A percentile compares a stretch with the other conserved stretches of the same genome.
Conservation (phyloP, 2,113 vertebrate genomes). For the Chionis minor region DNA sequence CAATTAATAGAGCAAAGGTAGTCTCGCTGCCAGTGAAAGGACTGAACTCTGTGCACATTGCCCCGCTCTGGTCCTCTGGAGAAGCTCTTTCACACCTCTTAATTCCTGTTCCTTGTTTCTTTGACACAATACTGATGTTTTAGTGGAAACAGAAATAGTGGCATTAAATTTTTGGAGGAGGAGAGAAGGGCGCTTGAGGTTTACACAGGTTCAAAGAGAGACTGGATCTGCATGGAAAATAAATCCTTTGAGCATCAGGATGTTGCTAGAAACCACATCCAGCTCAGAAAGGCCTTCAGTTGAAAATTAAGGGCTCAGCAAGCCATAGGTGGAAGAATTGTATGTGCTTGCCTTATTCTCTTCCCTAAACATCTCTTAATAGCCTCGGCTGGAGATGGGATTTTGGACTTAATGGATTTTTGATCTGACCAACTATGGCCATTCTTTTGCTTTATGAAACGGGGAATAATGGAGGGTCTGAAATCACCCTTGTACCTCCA, state of each 20-base stretch:
- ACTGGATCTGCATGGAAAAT: background rate
- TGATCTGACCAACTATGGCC: background rate
- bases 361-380: background rate
- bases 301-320: background rate
- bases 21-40: background rate
- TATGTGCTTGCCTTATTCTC: background rate
- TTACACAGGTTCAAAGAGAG: background rate
- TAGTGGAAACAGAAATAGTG: background rate
- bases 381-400: background rate
- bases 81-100: background rate
- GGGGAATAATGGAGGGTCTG: background rate
- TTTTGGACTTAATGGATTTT: background rate
- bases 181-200: background rate
- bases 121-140: background rate
- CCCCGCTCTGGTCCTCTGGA: background rate
- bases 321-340: background rate
- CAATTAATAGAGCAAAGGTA: background rate
- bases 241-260: background rate
- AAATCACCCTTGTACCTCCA: background rate
- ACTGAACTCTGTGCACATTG: background rate
- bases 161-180: background rate
- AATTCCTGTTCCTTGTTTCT: background rate
- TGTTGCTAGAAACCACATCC: background rate
- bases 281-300: background rate
- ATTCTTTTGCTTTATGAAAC: background rate